Evolutionary conservation across 2,113 vertebrate species (phyloP).

Genomic region (Urocitellus parryii): DNA sequence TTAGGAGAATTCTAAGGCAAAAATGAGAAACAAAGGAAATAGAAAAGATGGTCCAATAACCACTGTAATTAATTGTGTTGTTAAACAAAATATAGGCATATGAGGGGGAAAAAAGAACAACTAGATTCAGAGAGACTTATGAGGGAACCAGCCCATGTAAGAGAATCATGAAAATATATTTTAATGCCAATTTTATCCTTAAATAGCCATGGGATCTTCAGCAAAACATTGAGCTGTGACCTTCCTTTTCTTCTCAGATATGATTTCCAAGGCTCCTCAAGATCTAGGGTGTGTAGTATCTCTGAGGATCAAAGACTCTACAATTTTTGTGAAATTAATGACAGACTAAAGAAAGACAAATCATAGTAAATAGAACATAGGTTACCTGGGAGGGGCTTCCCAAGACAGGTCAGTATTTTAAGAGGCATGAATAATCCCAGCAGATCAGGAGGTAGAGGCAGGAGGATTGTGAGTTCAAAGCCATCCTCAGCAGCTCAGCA

Average conservation of each 20-base stretch:
- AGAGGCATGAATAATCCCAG: neutral
- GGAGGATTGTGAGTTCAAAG: too few relatives aligned
- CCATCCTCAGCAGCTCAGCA: too few relatives aligned
- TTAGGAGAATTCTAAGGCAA: neutral
- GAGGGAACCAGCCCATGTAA: neutral
- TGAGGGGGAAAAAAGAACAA: neutral
- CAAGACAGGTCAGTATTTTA: neutral
- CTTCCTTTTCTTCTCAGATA: slow-evolving; percentile 33
- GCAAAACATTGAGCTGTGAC: neutral
- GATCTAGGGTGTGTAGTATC: neutral
- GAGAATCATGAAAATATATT: neutral
- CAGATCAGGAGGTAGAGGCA: too few relatives aligned
- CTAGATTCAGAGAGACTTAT: neutral
- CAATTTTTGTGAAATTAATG: neutral
- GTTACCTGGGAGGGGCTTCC: neutral
- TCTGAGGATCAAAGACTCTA: neutral
- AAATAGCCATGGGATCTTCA: neutral
- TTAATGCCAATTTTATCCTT: neutral
- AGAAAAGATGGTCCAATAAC: neutral
- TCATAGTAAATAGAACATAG: neutral
- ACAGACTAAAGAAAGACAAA: neutral
- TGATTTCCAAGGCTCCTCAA: neutral
- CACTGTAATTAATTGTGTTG: neutral
- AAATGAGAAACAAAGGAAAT: neutral
- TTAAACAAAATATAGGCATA: neutral